A percentile compares a stretch with the other conserved stretches of the same genome.
These are phyloP conservation scores for Tetanocera ferruginea DNA, from an alignment of 2,888 invertebrate species.

Conservation along the genomic window DNA sequence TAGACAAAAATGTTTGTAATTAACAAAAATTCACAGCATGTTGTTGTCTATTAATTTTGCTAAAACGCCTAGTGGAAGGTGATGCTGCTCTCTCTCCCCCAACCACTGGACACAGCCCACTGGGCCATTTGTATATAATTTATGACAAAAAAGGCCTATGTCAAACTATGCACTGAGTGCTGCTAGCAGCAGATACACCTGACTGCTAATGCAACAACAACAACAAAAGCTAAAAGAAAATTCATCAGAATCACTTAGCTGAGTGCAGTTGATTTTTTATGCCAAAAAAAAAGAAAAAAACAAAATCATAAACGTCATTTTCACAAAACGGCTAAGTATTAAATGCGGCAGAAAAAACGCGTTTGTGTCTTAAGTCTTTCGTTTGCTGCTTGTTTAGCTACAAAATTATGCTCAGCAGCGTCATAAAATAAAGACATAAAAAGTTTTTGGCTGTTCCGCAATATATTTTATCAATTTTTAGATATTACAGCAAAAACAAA, in stretches of 20 bases:
- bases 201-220: neutral
- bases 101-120: neutral
- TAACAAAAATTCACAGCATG: constrained; percentile 7
- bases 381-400: neutral
- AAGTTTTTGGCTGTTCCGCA: too few relatives aligned
- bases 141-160: neutral
- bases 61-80: neutral
- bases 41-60: constrained; percentile 15
- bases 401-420: neutral
- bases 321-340: constrained; percentile 10
- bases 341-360: neutral
- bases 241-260: constrained; percentile 19
- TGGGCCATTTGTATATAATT: neutral
- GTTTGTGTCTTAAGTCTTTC: constrained; percentile 28
- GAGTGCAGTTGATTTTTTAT: constrained; percentile 29
- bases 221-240: neutral
- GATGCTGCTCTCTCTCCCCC: neutral
- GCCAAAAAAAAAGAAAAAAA: constrained; percentile 5
- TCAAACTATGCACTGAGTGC: neutral
- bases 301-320: constrained; percentile 30
- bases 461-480: too few relatives aligned
- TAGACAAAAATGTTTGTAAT: constrained; percentile 13
- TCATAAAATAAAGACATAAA: neutral
- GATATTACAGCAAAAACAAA: too few relatives aligned
- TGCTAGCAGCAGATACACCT: constrained; percentile 9